Evolutionary conservation across 2,113 vertebrate species (phyloP).

Genomic region (Coregonus clupeaformis): DNA sequence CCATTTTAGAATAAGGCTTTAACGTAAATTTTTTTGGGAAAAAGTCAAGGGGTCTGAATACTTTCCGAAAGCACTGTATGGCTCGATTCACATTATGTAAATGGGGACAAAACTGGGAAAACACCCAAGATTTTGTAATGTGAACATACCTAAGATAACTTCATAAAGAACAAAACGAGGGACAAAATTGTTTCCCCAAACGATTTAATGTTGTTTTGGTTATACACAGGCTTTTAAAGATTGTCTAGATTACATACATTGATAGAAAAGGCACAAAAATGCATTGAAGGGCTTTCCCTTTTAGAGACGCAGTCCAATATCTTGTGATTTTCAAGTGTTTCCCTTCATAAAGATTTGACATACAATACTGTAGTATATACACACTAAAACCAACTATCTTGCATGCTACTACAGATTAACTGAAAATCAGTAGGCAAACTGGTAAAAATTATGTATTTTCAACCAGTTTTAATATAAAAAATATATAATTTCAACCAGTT

Average conservation of each 20-base stretch:
- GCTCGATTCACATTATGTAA: too few species aligned
- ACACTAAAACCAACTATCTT: constrained; percentile 67
- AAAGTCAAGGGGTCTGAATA: too few species aligned
- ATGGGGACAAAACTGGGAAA: neutral
- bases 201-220: constrained; percentile 92
- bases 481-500: too few species aligned
- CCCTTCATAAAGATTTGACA: constrained; percentile 83
- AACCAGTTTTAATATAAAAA: too few species aligned
- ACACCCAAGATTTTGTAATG: neutral
- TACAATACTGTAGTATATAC: constrained; percentile 70
- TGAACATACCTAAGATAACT: neutral
- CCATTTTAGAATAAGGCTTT: too few species aligned
- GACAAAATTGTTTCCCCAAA: constrained; percentile 55
- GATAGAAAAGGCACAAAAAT: constrained; percentile 98
- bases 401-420: constrained; percentile 80
- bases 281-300: constrained; percentile 85
- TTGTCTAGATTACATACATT: constrained; percentile 96
- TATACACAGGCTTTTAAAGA: constrained; percentile 92
- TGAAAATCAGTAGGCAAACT: too few species aligned
- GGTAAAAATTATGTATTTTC: too few species aligned
- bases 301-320: constrained; percentile 69
- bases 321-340: constrained; percentile 90
- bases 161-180: constrained; percentile 25
- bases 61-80: too few species aligned
- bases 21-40: too few species aligned